Evolutionary conservation across 2,113 vertebrate species (phyloP).

Genomic region (Anoura caudifer): DNA sequence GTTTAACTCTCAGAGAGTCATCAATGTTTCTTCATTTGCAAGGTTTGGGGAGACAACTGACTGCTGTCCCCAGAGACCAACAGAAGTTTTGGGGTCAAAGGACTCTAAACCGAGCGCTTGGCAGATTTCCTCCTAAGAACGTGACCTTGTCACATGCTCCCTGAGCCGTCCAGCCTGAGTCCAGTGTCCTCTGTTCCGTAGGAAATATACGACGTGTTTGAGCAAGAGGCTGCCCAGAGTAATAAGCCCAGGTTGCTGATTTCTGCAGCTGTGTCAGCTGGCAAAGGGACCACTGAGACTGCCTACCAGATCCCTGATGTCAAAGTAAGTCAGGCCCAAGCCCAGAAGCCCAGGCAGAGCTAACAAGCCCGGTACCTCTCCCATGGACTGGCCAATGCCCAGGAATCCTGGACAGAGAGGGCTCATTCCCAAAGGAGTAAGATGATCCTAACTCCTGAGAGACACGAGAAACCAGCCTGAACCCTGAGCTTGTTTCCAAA

Average conservation of each 20-base stretch:
- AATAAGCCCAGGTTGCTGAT: slow-evolving; percentile 79
- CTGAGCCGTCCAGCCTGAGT: neutral
- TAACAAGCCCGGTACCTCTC: neutral
- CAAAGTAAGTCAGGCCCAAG: slow-evolving; percentile 52
- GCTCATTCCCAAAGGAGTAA: neutral
- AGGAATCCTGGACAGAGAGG: neutral
- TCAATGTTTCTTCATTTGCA: neutral
- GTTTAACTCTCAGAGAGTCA: neutral
- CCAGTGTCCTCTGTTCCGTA: slow-evolving; percentile 11
- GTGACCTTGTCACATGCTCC: neutral
- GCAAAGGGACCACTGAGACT: slow-evolving; percentile 75
- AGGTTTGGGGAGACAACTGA: neutral
- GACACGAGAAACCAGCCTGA: neutral
- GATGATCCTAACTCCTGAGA: neutral
- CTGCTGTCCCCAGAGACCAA: neutral
- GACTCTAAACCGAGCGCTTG: neutral
- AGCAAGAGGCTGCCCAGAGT: slow-evolving; percentile 78
- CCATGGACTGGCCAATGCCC: neutral
- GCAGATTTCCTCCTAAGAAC: neutral
- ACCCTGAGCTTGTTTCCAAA: neutral
- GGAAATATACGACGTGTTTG: slow-evolving; percentile 83
- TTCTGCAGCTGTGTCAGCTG: slow-evolving; percentile 81
- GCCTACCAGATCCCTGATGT: slow-evolving; percentile 79
- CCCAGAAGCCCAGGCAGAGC: neutral
- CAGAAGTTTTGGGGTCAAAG: neutral